Base-by-base conservation (phyloP, 1,140 invertebrate genomes). In the Reticulitermes speratus region DNA sequence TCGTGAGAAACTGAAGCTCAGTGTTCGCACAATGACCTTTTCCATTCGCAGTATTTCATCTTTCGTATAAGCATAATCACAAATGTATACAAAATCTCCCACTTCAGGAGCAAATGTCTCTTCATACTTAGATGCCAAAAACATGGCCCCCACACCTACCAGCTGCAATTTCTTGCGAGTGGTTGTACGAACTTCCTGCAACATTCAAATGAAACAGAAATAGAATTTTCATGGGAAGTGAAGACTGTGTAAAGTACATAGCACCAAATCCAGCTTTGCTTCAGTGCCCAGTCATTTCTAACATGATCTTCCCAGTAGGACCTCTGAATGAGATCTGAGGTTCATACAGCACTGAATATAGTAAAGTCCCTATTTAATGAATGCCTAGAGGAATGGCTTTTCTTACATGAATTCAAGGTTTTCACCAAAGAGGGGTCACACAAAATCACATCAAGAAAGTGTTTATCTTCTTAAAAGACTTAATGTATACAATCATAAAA, bases 111-210 rank as follows among this genome's bases (percentile, higher is more conserved):
- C 93, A 89, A 96, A 97, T 89, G 98, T 96, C 92, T 99, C 98
- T 92, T 99, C 98, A 89, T 98, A 99, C 91, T 99, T 99, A 88
- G 95, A 95, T 21, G 98, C 97, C 87, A 99, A 95, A 88, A 98
- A 96, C 94, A 99, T 95, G 0, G 97, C 95, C 6, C 97, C 95
- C 1, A 98, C 95, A 1, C 98, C 98, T 69, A 99, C 96, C 82
- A 99, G 91, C 90, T 99, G 98, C 59, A 99, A 91, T 87, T 95
- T 93, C 88, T 93, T 94, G 87, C 94, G 92, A 87, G 94, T 91
- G 88, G 97, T 93, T 86, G 92, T 89, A 88, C 91, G 87, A 90
- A 92, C 90, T 88, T 89, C 87, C 93, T 94, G 87, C 88, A 90
- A 90, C 84, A 88, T 82, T 85, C 38, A 84, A 84, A 86, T 84